Evolutionary conservation across 2,113 vertebrate species (phyloP).

Genomic region (Protobothrops mucrosquamatus): DNA sequence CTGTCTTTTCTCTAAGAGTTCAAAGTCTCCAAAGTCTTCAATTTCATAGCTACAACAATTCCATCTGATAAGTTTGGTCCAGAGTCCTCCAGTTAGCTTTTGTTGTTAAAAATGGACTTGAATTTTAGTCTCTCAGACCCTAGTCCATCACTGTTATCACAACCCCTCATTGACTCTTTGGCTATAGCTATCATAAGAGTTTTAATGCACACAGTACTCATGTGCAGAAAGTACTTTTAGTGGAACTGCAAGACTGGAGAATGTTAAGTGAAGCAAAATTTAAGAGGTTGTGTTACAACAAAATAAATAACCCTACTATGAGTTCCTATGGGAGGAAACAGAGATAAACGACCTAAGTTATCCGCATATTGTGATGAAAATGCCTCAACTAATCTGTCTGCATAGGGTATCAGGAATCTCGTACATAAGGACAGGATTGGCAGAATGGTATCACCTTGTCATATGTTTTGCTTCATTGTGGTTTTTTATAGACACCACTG

Average conservation of each 20-base stretch:
- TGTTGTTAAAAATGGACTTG: not conserved
- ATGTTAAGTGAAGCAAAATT: not conserved
- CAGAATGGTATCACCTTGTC: not conserved
- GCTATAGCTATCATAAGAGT: not conserved
- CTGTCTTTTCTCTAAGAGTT: not conserved
- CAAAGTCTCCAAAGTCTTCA: not conserved
- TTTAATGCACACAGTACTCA: not conserved
- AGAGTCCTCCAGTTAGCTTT: not conserved
- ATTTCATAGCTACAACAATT: not conserved
- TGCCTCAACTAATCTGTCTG: not conserved
- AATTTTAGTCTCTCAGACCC: not conserved
- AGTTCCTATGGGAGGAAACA: not conserved
- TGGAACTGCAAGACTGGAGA: not conserved
- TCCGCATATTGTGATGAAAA: not conserved
- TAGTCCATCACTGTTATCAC: not conserved
- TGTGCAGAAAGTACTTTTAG: not conserved
- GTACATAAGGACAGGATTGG: not conserved
- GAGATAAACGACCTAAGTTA: not conserved
- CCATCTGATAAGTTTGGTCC: not conserved
- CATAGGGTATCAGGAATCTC: not conserved
- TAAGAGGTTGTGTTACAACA: not conserved
- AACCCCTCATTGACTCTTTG: not conserved
- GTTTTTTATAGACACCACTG: not conserved
- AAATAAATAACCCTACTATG: not conserved
- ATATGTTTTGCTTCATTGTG: not conserved